Conservation (phyloP, 2,113 vertebrate species). For the Antennarius striatus region DNA sequence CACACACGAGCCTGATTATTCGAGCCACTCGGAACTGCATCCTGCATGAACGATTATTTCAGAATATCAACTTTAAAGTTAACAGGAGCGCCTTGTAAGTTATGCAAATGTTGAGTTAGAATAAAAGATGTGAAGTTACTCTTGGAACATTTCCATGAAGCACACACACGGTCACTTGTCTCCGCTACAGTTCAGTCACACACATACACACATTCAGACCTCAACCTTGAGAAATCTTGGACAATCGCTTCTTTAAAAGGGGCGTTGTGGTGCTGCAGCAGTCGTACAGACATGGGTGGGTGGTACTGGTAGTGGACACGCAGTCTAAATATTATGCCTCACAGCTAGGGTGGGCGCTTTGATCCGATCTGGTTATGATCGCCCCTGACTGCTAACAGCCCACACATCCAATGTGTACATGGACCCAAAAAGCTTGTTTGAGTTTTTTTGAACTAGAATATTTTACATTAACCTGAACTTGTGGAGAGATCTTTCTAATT, state of each 20-base stretch:
- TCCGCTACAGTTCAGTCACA: constrained; percentile 15
- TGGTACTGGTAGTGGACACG: constrained; percentile 58
- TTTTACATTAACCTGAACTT: constrained; percentile 13
- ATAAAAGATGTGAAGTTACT: constrained; percentile 20
- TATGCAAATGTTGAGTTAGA: neutral
- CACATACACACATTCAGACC: constrained; percentile 23
- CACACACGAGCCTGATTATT: too few species aligned
- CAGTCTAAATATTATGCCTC: constrained; percentile 77
- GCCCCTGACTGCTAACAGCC: constrained; percentile 39
- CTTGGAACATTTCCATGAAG: constrained; percentile 17
- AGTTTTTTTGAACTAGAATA: constrained; percentile 12
- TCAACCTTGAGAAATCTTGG: constrained; percentile 27
- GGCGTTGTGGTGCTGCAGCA: constrained; percentile 44
- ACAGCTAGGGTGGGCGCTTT: constrained; percentile 69
- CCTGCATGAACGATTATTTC: too few species aligned
- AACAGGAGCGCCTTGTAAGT: neutral
- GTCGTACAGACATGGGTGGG: constrained; percentile 52
- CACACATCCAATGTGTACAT: constrained; percentile 47
- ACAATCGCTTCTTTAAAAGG: constrained; percentile 58
- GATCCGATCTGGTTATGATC: constrained; percentile 65
- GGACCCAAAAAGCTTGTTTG: constrained; percentile 23
- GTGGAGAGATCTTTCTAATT: neutral
- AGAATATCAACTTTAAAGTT: neutral
- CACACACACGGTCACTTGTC: constrained; percentile 18
- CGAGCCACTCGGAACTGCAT: too few species aligned